phyloP scores from a whole-genome alignment of 2,113 vertebrate species.

The Ptilonorhynchus violaceus region DNA sequence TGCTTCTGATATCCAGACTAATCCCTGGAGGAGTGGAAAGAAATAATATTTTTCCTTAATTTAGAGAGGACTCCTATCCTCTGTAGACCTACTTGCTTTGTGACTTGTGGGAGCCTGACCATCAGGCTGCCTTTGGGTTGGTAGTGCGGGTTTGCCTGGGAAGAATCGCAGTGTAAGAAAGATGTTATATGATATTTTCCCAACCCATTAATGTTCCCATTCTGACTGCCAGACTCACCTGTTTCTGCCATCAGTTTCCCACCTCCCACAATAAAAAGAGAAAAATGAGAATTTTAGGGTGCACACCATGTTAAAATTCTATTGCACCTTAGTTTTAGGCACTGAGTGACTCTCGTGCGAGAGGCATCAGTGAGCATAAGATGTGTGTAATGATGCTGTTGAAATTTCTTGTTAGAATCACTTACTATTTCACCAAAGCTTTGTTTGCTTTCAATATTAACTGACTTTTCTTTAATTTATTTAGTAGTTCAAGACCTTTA shows the following conservation, averaged over 20 bases:
- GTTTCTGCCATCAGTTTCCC: background rate
- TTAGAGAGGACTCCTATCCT: background rate
- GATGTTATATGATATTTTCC: background rate
- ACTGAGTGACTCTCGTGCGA: too few relatives aligned
- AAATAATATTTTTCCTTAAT: background rate
- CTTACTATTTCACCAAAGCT: background rate
- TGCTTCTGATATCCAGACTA: background rate
- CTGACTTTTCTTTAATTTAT: background rate
- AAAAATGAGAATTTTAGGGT: background rate
- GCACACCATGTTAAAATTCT: background rate
- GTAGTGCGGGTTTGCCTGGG: background rate
- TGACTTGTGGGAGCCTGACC: background rate
- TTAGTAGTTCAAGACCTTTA: background rate
- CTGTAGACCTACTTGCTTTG: background rate
- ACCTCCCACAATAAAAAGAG: background rate
- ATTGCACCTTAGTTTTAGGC: background rate
- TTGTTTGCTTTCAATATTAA: background rate
- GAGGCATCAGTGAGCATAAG: background rate
- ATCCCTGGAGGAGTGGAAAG: background rate
- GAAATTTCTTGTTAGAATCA: background rate
- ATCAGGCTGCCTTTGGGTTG: background rate
- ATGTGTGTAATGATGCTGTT: background rate
- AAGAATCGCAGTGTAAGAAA: background rate
- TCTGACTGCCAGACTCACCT: background rate
- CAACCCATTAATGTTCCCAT: background rate